Base-by-base conservation (phyloP, 2,797 vertebrate genomes). In the Sebastes iracundus region DNA sequence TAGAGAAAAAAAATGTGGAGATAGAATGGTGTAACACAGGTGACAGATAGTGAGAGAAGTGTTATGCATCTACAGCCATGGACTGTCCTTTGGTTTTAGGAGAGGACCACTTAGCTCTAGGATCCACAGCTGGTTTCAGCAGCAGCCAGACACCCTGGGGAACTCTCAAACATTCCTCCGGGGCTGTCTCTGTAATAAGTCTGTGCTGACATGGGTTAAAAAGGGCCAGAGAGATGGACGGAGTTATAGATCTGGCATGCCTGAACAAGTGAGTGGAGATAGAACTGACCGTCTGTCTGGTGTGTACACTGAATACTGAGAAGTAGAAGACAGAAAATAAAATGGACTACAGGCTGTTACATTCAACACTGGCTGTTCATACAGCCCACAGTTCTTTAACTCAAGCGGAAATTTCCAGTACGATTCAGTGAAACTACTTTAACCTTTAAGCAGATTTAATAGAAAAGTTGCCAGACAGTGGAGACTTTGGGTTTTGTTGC, bases 361-460 rank as follows among this genome's bases (percentile, higher is more conserved):
- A 60, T 84, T 83, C 58, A 81, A 30, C 14, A 42, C 58, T 49
- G 64, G 30, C 71, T 81, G 64, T 68, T 77, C 63, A 56, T 59
- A 61, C 46, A 68, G 77, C 81, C 70, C 70, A 69, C 28, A 53
- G 59, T 77, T 20, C 58, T 82, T 82, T 33, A 87, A 85, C 58
- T 75, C 30, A 85, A 80, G 71, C 67, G 27, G 49, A 83, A 83
- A 81, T 75, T 77, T 89, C 66, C 79, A 83, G 67, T 56, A 25
- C 27, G 49, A 5, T 77, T 90, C 62, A 70, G 38, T 76, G 63
- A 86, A 72, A 77, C 59, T 42, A 69, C 65, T 42, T 71, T 86
- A 90, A 91, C 89, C 82, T 93, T 88, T 80, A 69, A 75, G 62
- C 79, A 84, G 82, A 86, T 93, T 87, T 85, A 85, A 85, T 76